Conservation (phyloP, 1,140 invertebrate genomes). For the Heliconius hermathena region DNA sequence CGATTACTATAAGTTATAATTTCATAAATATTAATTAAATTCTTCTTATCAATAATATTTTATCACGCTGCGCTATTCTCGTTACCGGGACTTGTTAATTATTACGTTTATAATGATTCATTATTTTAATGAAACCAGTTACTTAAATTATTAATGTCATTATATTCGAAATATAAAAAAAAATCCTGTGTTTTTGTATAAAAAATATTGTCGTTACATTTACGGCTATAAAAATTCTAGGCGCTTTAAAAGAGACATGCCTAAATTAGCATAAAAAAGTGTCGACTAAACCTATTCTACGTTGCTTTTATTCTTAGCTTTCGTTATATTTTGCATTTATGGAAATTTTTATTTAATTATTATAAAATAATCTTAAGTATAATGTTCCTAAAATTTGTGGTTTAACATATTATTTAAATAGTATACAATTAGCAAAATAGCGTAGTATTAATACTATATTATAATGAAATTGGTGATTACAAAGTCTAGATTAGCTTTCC, state of each 20-base stretch:
- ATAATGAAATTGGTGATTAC: conserved; percentile 4
- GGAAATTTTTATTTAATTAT: not conserved
- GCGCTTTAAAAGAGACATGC: conserved; percentile 1
- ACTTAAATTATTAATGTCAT: too few relatives aligned
- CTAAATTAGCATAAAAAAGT: not conserved
- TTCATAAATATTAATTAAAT: too few relatives aligned
- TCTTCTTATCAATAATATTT: too few relatives aligned
- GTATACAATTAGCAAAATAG: not conserved
- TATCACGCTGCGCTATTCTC: too few relatives aligned
- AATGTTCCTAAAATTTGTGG: not conserved
- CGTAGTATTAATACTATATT: not conserved
- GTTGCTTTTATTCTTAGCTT: not conserved
- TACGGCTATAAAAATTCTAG: not conserved
- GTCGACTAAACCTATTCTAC: not conserved
- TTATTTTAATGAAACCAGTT: too few relatives aligned
- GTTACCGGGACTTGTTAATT: too few relatives aligned
- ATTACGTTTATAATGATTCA: too few relatives aligned
- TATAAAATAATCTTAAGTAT: not conserved
- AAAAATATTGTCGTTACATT: not conserved
- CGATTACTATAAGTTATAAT: too few relatives aligned
- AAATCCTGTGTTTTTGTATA: not conserved
- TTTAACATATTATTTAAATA: not conserved
- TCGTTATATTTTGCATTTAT: not conserved
- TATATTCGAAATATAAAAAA: too few relatives aligned
- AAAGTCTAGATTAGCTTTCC: conserved; percentile 6